Evolutionary conservation across 2,888 invertebrate genomes (phyloP), one percentile per base, ranked within the genome.

Genomic region (Harpagoxenus sublaevis): DNA sequence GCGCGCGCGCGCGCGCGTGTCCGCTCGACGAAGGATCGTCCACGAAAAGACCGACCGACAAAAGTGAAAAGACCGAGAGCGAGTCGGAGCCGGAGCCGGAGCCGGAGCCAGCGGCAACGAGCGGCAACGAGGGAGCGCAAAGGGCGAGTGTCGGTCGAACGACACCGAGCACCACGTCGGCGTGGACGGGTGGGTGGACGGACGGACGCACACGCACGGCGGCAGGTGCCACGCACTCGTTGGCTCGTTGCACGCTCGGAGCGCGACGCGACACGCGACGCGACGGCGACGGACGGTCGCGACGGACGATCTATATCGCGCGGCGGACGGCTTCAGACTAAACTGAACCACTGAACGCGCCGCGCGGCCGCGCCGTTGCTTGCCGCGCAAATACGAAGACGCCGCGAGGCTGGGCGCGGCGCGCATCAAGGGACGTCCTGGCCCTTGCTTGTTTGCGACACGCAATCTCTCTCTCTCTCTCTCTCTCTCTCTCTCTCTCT

Each of bases 381-480:
- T 77, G 28, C 77, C 77, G 77, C 77, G 77, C 53, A 66, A 77
- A 77, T 77, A 77, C 3, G 66, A 77, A 77, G 77, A 3, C 28
- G 42, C 6, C 42, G 42, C 23, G 15, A 1, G 9, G 23, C 42
- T 35, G 62, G 39, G 12, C 45, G 55, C 74, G 48, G 5, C 23
- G 62, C 31, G 63, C 31, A 23, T 65, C 23, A 12, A 74, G 28
- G 39, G 15, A 66, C 12, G 45, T 15, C 12, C 39, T 45, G 5
- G 62, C 5, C 39, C 63, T 63, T 39, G 39, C 39, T n/a, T 39
- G 18, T 60, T 57, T 1, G 12, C 23, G 51, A 2, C 35, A 6
- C 35, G 35, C 35, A 53, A 18, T 53, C n/a, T 28, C 28, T 23
- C 23, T 23, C 23, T 23, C 23, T 23, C 23, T 23, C 23, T 23